Conservation (phyloP, 2,797 vertebrate genomes). For the Pantherophis vulpinus region DNA sequence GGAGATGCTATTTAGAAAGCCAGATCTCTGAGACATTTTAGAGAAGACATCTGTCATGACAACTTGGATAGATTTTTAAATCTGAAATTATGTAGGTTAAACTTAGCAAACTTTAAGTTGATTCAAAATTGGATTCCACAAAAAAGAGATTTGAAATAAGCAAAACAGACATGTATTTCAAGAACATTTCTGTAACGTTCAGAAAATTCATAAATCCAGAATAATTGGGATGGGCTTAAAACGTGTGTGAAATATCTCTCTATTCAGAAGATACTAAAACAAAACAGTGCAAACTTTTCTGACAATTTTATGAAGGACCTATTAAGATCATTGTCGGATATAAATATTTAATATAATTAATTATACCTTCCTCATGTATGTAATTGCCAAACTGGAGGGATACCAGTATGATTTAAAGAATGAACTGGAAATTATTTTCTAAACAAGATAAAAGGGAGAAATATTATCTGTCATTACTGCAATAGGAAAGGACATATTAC, state of each 20-base stretch:
- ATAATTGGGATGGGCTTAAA: neutral
- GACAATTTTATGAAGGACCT: neutral
- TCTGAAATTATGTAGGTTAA: neutral
- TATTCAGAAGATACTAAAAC: neutral
- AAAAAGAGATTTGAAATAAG: neutral
- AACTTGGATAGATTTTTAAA: neutral
- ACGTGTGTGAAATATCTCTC: neutral
- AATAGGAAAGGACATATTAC: neutral
- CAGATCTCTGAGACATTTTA: neutral
- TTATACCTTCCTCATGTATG: neutral
- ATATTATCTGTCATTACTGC: neutral
- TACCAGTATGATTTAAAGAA: neutral
- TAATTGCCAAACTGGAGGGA: neutral
- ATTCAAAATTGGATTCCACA: neutral
- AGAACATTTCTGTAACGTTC: neutral
- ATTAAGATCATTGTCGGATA: neutral
- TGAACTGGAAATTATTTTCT: neutral
- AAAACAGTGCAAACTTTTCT: neutral
- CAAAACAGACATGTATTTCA: neutral
- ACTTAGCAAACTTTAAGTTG: neutral
- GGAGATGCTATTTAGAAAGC: neutral
- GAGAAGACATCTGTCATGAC: neutral
- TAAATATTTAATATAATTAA: neutral
- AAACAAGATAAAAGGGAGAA: neutral
- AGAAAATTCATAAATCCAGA: neutral